These are phyloP conservation scores for Nematolebias whitei DNA, from an alignment of 2,113 vertebrate genomes.

Conservation along the genomic window DNA sequence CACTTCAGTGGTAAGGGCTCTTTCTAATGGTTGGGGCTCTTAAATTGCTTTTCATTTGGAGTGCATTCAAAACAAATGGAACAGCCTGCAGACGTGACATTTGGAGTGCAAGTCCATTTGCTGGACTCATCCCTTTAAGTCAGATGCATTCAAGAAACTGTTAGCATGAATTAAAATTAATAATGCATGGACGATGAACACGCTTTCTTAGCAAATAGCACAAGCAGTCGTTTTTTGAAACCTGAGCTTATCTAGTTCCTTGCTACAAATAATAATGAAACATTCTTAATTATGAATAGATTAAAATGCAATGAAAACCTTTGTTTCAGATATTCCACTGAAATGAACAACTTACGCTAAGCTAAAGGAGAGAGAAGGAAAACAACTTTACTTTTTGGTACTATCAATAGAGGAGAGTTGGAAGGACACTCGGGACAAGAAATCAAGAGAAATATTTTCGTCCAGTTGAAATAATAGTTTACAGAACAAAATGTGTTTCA, in stretches of 20 bases:
- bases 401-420: conserved; percentile 33
- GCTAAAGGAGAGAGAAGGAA: conserved; percentile 14
- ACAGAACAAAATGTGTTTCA: not conserved
- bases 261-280: conserved; percentile 38
- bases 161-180: conserved; percentile 57
- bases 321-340: conserved; percentile 51
- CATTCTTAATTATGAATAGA: conserved; percentile 34
- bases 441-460: conserved; percentile 29
- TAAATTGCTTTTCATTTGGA: conserved; percentile 75
- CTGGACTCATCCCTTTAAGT: conserved; percentile 47
- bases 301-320: conserved; percentile 45
- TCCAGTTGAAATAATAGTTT: conserved; percentile 14
- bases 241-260: conserved; percentile 41
- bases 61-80: conserved; percentile 73
- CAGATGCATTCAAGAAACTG: conserved; percentile 49
- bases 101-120: conserved; percentile 67
- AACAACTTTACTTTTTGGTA: conserved; percentile 33
- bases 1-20: conserved; percentile 61
- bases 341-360: conserved; percentile 36
- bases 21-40: conserved; percentile 64
- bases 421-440: conserved; percentile 28
- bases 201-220: conserved; percentile 25
- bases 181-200: conserved; percentile 37
- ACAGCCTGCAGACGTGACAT: conserved; percentile 65
- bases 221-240: conserved; percentile 31